Evolutionary conservation across 1,140 invertebrate species (phyloP).

Genomic region (Mactra quadrangularis): DNA sequence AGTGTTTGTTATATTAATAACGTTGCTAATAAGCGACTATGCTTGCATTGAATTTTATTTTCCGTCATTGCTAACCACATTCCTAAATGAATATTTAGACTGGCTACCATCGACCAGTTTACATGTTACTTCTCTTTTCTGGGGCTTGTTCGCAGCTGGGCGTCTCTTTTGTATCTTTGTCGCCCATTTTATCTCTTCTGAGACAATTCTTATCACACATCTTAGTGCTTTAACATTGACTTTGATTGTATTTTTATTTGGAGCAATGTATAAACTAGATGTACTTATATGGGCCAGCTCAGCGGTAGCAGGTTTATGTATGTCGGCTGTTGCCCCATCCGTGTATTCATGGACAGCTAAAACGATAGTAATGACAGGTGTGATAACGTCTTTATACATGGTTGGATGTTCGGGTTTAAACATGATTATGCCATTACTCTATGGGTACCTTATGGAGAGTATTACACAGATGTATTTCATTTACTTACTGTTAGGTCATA

Average conservation of each 20-base stretch:
- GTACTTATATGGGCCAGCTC: slow-evolving; percentile 19
- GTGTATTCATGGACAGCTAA: slow-evolving; percentile 67
- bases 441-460: slow-evolving; percentile 66
- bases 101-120: slow-evolving; percentile 57
- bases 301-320: slow-evolving; percentile 48
- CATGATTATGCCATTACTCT: slow-evolving; percentile 61
- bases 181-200: slow-evolving; percentile 30
- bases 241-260: slow-evolving; percentile 41
- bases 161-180: slow-evolving; percentile 64
- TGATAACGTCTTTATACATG: slow-evolving; percentile 64
- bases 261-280: neutral
- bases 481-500: slow-evolving; percentile 61
- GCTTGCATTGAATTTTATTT: slow-evolving; percentile 64
- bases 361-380: slow-evolving; percentile 66
- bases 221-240: slow-evolving; percentile 19
- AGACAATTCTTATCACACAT: slow-evolving; percentile 54
- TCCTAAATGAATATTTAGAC: slow-evolving; percentile 56
- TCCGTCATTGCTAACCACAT: slow-evolving; percentile 61
- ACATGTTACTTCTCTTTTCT: slow-evolving; percentile 61
- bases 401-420: slow-evolving; percentile 64
- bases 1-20: neutral
- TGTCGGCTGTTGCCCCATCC: slow-evolving; percentile 66
- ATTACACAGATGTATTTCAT: slow-evolving; percentile 64
- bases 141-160: slow-evolving; percentile 59
- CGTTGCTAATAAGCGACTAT: slow-evolving; percentile 48